phyloP scores from a whole-genome alignment of 2,113 vertebrate species.

The Gasterosteus nipponicus region DNA sequence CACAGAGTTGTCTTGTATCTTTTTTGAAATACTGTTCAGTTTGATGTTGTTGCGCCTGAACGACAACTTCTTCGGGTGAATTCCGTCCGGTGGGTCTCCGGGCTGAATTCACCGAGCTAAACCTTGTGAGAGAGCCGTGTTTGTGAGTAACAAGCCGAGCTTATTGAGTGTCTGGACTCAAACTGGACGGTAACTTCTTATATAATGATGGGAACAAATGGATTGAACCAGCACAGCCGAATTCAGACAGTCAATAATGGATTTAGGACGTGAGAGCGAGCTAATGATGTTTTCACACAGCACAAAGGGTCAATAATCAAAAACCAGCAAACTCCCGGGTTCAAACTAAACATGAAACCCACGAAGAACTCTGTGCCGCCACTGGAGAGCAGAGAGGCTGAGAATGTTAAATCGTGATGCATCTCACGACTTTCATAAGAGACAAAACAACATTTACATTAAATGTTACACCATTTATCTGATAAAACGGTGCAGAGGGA shows the following conservation, averaged over 20 bases:
- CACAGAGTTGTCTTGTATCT: not conserved
- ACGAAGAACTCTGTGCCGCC: not conserved
- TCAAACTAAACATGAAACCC: not conserved
- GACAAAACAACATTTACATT: not conserved
- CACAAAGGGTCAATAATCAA: not conserved
- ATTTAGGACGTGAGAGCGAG: conserved; percentile 1
- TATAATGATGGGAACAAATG: not conserved
- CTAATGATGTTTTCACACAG: conserved; percentile 11
- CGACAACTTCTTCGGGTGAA: not conserved
- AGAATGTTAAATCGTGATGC: not conserved
- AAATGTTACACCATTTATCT: not conserved
- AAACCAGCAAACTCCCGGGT: not conserved
- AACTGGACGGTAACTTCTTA: conserved; percentile 11
- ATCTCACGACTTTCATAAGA: not conserved
- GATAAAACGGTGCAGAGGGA: not conserved
- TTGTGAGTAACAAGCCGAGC: conserved; percentile 27
- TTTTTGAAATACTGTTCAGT: not conserved
- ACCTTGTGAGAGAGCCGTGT: conserved; percentile 24
- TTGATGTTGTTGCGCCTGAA: conserved; percentile 15
- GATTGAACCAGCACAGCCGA: conserved; percentile 24
- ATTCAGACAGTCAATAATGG: conserved; percentile 59
- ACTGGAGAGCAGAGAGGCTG: not conserved
- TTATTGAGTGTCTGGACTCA: conserved; percentile 55
- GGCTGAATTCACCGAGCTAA: conserved; percentile 2
- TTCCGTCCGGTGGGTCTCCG: conserved; percentile 10